These are phyloP conservation scores for Oncorhynchus keta DNA, from an alignment of 2,113 vertebrate genomes.

Conservation along the genomic window DNA sequence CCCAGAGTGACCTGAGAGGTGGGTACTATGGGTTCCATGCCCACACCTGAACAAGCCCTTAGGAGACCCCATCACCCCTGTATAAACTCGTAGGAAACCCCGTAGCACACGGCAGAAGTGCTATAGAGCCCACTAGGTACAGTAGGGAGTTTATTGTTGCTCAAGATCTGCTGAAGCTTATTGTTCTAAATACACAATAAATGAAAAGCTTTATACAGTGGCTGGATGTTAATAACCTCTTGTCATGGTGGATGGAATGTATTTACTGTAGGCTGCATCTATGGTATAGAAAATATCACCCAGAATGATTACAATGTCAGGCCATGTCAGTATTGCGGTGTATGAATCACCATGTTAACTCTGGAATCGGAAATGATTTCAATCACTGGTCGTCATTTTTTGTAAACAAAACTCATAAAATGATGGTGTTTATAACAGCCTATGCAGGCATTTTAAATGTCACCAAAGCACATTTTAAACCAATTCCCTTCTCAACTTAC, in stretches of 20 bases:
- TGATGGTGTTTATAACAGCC: too few species aligned
- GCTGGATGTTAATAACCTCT: neutral
- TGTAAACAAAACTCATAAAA: too few species aligned
- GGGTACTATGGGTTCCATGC: neutral
- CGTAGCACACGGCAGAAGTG: neutral
- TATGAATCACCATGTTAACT: too few species aligned
- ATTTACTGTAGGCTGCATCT: neutral
- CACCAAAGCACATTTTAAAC: too few species aligned
- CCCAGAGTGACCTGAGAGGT: constrained; percentile 61
- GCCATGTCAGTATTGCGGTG: too few species aligned
- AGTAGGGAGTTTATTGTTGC: neutral
- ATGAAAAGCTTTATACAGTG: constrained; percentile 36
- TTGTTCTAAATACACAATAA: constrained; percentile 45
- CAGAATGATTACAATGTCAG: too few species aligned
- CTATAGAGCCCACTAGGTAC: neutral
- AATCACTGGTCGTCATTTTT: too few species aligned
- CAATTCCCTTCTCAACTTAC: too few species aligned
- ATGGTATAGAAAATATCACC: neutral
- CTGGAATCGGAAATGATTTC: too few species aligned
- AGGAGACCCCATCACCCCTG: neutral
- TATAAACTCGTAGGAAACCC: neutral
- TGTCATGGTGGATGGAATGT: neutral
- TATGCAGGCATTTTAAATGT: neutral
- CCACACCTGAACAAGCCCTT: neutral
- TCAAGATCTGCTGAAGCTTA: constrained; percentile 32